Evolutionary conservation across 2,888 invertebrate species (phyloP).

Genomic region (Galeruca laticollis): DNA sequence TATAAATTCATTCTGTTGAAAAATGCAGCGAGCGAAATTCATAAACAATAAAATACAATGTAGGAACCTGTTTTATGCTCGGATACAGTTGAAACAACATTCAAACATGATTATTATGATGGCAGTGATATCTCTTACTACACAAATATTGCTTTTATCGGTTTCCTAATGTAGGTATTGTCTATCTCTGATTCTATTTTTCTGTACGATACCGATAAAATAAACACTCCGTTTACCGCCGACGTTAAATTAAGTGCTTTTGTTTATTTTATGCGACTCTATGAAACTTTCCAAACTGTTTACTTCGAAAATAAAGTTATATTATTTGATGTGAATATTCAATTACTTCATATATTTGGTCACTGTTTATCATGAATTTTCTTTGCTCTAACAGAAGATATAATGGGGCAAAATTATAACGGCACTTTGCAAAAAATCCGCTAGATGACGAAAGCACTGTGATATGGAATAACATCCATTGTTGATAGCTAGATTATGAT

Average conservation of each 20-base stretch:
- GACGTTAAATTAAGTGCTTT: background rate
- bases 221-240: background rate
- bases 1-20: background rate
- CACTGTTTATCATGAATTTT: too few species aligned
- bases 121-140: slow-evolving; percentile 24
- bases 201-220: slow-evolving; percentile 22
- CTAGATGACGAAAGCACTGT: too few species aligned
- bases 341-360: background rate
- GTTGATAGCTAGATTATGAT: too few species aligned
- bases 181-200: slow-evolving; percentile 28
- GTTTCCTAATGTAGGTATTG: slow-evolving; percentile 26
- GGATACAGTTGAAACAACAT: slow-evolving; percentile 19
- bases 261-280: background rate
- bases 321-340: background rate
- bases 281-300: background rate
- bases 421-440: too few species aligned
- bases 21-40: slow-evolving; percentile 11
- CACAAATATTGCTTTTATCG: slow-evolving; percentile 32
- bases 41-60: slow-evolving; percentile 13
- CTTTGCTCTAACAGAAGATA: too few species aligned
- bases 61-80: slow-evolving; percentile 6
- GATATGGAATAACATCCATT: too few species aligned
- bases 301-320: background rate
- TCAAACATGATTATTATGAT: slow-evolving; percentile 27
- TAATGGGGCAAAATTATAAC: too few species aligned